A percentile compares a stretch with the other conserved stretches of the same genome.
Conservation (phyloP, 2,888 invertebrate genomes). For the Dermolepida albohirtum region DNA sequence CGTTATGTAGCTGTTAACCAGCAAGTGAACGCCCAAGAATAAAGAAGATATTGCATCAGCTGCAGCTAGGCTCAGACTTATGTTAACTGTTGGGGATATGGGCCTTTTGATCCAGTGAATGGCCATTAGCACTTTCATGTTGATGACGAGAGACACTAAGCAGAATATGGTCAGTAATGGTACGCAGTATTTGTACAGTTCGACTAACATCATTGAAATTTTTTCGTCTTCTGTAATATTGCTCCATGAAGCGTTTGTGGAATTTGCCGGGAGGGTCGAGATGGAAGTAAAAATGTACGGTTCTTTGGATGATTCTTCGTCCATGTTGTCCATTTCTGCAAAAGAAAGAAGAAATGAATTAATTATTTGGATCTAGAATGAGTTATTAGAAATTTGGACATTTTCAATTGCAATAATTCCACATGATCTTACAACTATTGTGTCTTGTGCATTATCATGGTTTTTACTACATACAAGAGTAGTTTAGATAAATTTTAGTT, state of each 20-base stretch:
- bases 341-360: not conserved
- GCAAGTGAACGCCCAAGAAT: slow-evolving; percentile 67
- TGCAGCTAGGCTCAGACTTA: slow-evolving; percentile 71
- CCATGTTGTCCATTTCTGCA: slow-evolving; percentile 8
- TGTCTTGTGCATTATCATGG: too few relatives aligned
- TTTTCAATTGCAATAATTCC: too few relatives aligned
- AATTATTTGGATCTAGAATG: too few relatives aligned
- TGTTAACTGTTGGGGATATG: slow-evolving; percentile 70
- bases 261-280: not conserved
- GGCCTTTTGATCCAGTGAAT: slow-evolving; percentile 70
- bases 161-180: slow-evolving; percentile 66
- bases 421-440: too few relatives aligned
- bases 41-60: slow-evolving; percentile 71
- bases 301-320: slow-evolving; percentile 4
- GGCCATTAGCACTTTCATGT: slow-evolving; percentile 68
- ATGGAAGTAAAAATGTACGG: not conserved
- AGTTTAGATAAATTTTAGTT: too few relatives aligned
- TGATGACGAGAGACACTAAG: slow-evolving; percentile 67
- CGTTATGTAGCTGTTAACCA: slow-evolving; percentile 68
- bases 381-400: too few relatives aligned
- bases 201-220: not conserved
- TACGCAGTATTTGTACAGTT: slow-evolving; percentile 45
- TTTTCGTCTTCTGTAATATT: slow-evolving; percentile 13
- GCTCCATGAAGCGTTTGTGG: not conserved
- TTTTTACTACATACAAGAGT: too few relatives aligned